Base-by-base conservation (phyloP, 2,797 vertebrate genomes). In the Hozukius guyotensis region DNA sequence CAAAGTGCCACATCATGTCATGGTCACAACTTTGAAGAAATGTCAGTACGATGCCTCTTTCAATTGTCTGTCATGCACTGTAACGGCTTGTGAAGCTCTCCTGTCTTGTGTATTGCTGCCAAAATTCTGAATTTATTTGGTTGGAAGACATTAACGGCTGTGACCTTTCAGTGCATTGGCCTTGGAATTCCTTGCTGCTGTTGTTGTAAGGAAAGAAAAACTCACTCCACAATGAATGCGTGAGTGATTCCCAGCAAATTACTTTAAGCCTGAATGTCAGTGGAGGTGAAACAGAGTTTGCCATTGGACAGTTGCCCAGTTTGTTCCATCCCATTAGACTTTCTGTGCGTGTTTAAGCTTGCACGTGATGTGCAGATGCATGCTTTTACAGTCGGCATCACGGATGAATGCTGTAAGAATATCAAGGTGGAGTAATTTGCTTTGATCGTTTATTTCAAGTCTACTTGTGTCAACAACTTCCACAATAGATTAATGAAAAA, bases 241-340 rank as follows among this genome's bases (percentile, higher is more conserved):
- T 53, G 61, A 81, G 77, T 59, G 82, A 91, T 89, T 92, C 79
- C 75, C 77, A 82, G 77, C 57, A 91, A 94, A 92, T 90, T 72
- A 86, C 80, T 83, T 86, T 72, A 80, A 89, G 77, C 72, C 76
- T 16, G 34, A 70, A 82, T 72, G 80, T 88, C 85, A 76, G 78
- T 78, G 75, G 85, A 92, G 84, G 87, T 85, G 68, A 90, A 92
- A 77, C 52, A 63, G 74, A 84, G 75, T 88, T 86, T 84, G 59
- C 53, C 25, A 22, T 71, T 92, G 88, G 91, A 93, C 70, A 75
- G 68, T 56, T 87, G 88, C 87, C 90, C 66, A 59, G 68, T 78
- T 68, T 75, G 66, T 86, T 91, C 73, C 84, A 59, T 87, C 86
- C 73, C 86, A 78, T 93, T 87, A 86, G 77, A 80, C 38, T 66